Base-by-base conservation (phyloP, 2,888 invertebrate species). In the Amblyteles armatorius region DNA sequence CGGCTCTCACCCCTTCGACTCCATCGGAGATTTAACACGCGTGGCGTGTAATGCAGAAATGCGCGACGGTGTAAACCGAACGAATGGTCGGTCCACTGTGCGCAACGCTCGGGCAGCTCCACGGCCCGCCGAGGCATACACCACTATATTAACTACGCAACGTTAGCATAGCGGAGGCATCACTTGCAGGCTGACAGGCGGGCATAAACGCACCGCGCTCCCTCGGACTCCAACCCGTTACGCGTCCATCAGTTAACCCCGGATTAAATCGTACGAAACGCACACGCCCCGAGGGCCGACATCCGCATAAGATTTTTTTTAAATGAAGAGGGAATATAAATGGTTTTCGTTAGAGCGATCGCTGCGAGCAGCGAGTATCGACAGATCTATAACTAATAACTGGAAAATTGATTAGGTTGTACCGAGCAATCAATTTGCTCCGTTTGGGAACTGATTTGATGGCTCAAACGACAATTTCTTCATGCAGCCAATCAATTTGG, bases 21-120 rank as follows among this genome's bases (percentile, higher is more conserved):
- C 72, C 60, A 40, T 60, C 48, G 29, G 73, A 68, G 78, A 84
- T 84, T 84, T 79, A 83, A 80, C 73, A 82, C 69, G 74, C 33
- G 60, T 50, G 22, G 36, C 48, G 69, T 82, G 36, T 63, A 73
- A 80, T 57, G 48, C 65, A 60, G 19, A 63, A 68, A 80, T 55
- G 33, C 57, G 0, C 13, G 67, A 52, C 33, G 33, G 33, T 52
- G 29, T 44, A 52, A 26, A 26, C 48, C 33, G 16, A 65, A 79
- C 65, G 40, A 63, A 63, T 63, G 44, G n/a, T 6, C 52, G 67
- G 72, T 78, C 50, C 79, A 57, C 55, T 22, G 77, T 77, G 65
- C 11, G 65, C 55, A 29, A 78, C 55, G 57, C 33, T 19, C 71
- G 40, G 22, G 22, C 65, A 7, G 36, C 22, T 29, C 33, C 67